These are phyloP conservation scores for Mustela lutreola DNA, from an alignment of 2,113 vertebrate genomes.

Conservation along the genomic window DNA sequence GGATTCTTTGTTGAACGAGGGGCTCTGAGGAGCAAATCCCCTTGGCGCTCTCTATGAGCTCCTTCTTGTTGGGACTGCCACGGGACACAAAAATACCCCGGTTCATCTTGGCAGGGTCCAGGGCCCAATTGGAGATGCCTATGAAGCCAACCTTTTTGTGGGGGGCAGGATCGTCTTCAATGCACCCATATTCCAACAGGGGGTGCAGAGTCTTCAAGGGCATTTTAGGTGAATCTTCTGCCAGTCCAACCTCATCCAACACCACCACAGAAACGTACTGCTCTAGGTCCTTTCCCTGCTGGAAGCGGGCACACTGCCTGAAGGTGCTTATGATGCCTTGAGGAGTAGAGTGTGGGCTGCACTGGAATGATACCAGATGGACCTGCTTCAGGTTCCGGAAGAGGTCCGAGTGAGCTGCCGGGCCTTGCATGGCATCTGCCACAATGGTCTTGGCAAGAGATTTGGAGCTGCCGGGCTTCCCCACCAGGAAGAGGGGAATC, in stretches of 20 bases:
- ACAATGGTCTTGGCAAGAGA: slow-evolving; percentile 98
- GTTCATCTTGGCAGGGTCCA: slow-evolving; percentile 99
- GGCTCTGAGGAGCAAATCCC: slow-evolving; percentile 95
- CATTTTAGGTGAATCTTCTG: slow-evolving; percentile 97
- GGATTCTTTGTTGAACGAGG: slow-evolving; percentile 89
- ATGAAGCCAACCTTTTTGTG: slow-evolving; percentile 98
- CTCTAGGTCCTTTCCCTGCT: slow-evolving; percentile 95
- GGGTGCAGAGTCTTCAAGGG: slow-evolving; percentile 97
- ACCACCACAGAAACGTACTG: slow-evolving; percentile 98
- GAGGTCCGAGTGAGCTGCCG: slow-evolving; percentile 92
- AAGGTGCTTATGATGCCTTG: slow-evolving; percentile 98
- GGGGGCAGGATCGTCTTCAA: slow-evolving; percentile 94
- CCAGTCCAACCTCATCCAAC: slow-evolving; percentile 97
- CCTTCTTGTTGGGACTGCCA: slow-evolving; percentile 91
- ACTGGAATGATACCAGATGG: slow-evolving; percentile 98
- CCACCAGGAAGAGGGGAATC: slow-evolving; percentile 97
- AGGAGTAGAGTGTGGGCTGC: slow-evolving; percentile 97
- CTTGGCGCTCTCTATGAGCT: slow-evolving; percentile 93
- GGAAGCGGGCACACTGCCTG: slow-evolving; percentile 96
- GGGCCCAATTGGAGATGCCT: slow-evolving; percentile 98
- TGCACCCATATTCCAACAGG: slow-evolving; percentile 96
- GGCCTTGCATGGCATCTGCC: slow-evolving; percentile 97
- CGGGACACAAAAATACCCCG: slow-evolving; percentile 97
- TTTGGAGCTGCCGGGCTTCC: slow-evolving; percentile 98
- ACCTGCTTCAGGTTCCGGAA: slow-evolving; percentile 95